A percentile compares a stretch with the other conserved stretches of the same genome.
Conservation (phyloP, 2,113 vertebrate genomes). For the Vimba vimba region DNA sequence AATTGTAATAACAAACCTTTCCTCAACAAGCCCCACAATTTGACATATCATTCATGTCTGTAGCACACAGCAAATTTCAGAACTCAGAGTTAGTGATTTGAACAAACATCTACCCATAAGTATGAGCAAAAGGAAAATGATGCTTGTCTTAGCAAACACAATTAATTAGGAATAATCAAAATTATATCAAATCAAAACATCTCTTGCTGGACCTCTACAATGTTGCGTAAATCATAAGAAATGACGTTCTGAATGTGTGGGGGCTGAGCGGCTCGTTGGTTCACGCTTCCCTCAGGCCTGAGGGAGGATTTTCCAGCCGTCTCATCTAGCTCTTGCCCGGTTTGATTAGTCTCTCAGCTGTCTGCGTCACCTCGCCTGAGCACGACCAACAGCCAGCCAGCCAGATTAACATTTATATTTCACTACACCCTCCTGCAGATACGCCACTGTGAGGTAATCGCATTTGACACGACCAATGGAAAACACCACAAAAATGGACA, state of each 20-base stretch:
- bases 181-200: background rate
- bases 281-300: background rate
- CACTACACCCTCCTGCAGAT: slow-evolving; percentile 7
- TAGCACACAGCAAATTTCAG: background rate
- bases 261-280: background rate
- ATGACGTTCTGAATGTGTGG: slow-evolving; percentile 24
- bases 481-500: background rate
- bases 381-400: background rate
- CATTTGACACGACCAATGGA: background rate
- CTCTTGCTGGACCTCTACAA: background rate
- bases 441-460: background rate
- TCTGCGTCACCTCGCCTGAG: slow-evolving; percentile 21
- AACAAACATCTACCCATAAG: background rate
- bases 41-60: background rate
- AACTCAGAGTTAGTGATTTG: background rate
- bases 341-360: slow-evolving; percentile 2
- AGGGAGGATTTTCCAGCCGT: slow-evolving; percentile 21
- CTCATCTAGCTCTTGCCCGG: background rate
- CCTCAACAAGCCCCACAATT: background rate
- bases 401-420: background rate
- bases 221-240: background rate
- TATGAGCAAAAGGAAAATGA: background rate
- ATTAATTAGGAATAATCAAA: background rate
- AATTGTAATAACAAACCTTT: background rate
- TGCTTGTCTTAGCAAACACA: background rate